phyloP scores from a whole-genome alignment of 2,888 invertebrate species.

The Lathronympha strigana region DNA sequence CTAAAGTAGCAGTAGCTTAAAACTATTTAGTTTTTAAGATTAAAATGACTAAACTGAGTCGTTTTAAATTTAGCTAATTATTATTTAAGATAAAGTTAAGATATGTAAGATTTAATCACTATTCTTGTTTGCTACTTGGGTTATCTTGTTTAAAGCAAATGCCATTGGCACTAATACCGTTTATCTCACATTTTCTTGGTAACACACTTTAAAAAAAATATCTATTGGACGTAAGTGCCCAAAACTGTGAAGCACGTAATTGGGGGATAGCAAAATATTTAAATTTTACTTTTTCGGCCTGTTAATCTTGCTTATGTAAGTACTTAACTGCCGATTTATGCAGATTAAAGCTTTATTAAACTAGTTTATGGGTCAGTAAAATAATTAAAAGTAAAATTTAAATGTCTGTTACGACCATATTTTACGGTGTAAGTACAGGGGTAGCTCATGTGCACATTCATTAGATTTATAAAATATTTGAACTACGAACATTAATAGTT shows the following conservation, averaged over 20 bases:
- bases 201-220: neutral
- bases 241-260: neutral
- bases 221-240: neutral
- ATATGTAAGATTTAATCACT: neutral
- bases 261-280: conserved; percentile 1
- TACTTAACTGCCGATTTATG: conserved; percentile 34
- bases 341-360: conserved; percentile 23
- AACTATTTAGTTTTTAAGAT: no score
- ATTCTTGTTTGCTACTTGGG: neutral
- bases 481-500: neutral
- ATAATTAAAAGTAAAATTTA: conserved; percentile 18
- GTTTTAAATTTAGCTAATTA: no score
- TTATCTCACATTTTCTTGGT: neutral
- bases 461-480: neutral
- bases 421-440: neutral
- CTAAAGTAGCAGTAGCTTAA: no score
- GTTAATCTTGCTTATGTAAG: conserved; percentile 28
- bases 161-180: neutral
- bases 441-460: neutral
- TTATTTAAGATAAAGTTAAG: no score
- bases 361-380: conserved; percentile 27
- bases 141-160: neutral
- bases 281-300: conserved; percentile 18
- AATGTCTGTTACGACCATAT: conserved; percentile 10
- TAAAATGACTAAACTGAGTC: no score